phyloP scores from a whole-genome alignment of 1,140 invertebrate species.

The Batillaria attramentaria region DNA sequence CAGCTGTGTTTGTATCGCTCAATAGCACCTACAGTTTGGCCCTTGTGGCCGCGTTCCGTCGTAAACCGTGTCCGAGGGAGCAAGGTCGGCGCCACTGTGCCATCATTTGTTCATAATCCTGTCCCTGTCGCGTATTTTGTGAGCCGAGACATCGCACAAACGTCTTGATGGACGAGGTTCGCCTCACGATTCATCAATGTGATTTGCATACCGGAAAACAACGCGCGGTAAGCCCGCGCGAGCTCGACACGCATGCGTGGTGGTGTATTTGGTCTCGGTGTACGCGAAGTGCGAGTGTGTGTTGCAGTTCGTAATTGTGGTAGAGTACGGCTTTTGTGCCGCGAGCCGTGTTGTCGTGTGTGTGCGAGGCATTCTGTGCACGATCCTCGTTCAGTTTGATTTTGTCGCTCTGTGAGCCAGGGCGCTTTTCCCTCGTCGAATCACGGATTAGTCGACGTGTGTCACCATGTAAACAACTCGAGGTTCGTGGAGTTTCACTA shows the following conservation, averaged over 20 bases:
- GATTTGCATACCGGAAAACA: conserved; percentile 20
- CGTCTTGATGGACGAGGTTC: conserved; percentile 8
- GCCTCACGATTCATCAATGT: neutral
- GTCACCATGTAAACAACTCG: conserved; percentile 10
- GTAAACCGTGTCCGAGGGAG: neutral
- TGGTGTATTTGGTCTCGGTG: conserved; percentile 11
- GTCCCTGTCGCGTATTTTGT: neutral
- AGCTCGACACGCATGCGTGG: conserved; percentile 15
- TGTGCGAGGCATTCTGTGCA: neutral
- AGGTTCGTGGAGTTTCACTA: neutral
- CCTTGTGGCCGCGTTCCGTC: neutral
- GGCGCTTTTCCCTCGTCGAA: neutral
- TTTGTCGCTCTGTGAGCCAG: neutral
- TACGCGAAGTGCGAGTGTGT: neutral
- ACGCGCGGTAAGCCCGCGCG: conserved; percentile 18
- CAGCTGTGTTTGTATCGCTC: neutral
- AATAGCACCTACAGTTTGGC: neutral
- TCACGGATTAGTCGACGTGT: neutral
- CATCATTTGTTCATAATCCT: conserved; percentile 3
- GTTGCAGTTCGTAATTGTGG: neutral
- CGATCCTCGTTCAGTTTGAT: neutral
- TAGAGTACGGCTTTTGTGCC: neutral
- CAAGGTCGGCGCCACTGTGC: neutral
- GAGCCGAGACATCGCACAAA: neutral
- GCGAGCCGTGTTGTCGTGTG: neutral